phyloP scores from a whole-genome alignment of 2,797 vertebrate species.

The Carapus acus region DNA sequence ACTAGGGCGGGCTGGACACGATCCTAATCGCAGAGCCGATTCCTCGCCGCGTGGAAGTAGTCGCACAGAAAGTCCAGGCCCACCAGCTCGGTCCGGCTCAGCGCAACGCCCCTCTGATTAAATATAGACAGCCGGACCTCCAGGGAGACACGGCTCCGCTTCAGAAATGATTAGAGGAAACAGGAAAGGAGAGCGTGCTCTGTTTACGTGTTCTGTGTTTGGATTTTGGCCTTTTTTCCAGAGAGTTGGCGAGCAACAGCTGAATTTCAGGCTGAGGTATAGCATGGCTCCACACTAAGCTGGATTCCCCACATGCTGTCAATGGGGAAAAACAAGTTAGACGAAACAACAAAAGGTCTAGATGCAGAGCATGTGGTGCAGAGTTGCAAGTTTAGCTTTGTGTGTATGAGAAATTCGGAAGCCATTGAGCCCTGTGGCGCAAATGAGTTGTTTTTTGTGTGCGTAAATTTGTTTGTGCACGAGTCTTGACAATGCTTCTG shows the following conservation, averaged over 20 bases:
- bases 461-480: not conserved
- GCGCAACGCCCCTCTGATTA: slow-evolving; percentile 30
- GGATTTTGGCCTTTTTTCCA: no score
- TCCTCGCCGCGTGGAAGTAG: slow-evolving; percentile 37
- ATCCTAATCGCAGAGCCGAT: slow-evolving; percentile 39
- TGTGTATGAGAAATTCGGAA: no score
- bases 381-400: no score
- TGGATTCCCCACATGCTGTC: no score
- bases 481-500: slow-evolving; percentile 21
- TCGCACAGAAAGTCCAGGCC: slow-evolving; percentile 33
- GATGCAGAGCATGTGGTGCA: no score
- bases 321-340: slow-evolving; percentile 2
- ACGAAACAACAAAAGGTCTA: no score
- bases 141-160: slow-evolving; percentile 20
- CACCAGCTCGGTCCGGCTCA: slow-evolving; percentile 7
- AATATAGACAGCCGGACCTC: slow-evolving; percentile 32
- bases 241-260: no score
- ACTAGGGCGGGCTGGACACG: slow-evolving; percentile 29
- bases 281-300: not conserved
- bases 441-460: no score
- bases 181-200: slow-evolving; percentile 10
- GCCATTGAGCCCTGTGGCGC: no score
- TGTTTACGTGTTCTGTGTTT: not conserved
- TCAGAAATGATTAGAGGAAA: slow-evolving; percentile 31
- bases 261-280: not conserved